Evolutionary conservation across 2,888 invertebrate genomes (phyloP), one percentile per base, ranked within the genome.

Genomic region (Drosophila niveifrons): DNA sequence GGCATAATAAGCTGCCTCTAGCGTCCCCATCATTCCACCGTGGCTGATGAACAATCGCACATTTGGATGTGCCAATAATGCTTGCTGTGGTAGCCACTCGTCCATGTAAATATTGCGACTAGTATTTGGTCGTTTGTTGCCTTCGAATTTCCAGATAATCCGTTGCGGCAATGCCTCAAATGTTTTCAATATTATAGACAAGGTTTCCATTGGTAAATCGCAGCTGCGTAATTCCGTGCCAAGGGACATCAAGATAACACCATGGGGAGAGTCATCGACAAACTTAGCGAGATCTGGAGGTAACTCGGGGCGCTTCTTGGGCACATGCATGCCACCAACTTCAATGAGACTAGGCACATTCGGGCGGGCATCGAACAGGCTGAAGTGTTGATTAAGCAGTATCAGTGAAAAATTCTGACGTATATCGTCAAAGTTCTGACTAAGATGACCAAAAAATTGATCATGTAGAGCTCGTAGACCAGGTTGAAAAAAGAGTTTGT

Each of bases 161-260:
- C 88, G 67, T 34, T 90, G 87, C 0, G 88, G 82, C n/a, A 90
- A 36, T 0, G 66, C 23, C 15, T 50, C 61, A 13, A 90, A 83
- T 0, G 66, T 66, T 0, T 80, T 57, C 10, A 80, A 0, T 1
- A 90, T 18, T 0, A 77, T 51, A 3, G 78, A 15, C 3, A 82
- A 48, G 9, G 77, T 91, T 4, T 77, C 74, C 0, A 29, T 2
- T 0, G 88, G 76, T 4, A 92, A 51, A 61, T 80, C 77, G 11
- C 66, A 84, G 31, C 88, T 77, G 15, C 80, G 80, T 1, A 91
- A 11, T 51, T 91, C 92, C 0, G 83, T 74, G 15, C 94, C 94
- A 80, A 94, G 84, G 0, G 92, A 90, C 75, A 93, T 93, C 59
- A 92, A 91, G 2, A 93, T 90, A 0, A 91, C 93, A 1, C 93